Percentiles rank a stretch among this genome's conserved stretches.
These are phyloP conservation scores for Neogobius melanostomus DNA, from an alignment of 2,113 vertebrate genomes.

Conservation along the genomic window DNA sequence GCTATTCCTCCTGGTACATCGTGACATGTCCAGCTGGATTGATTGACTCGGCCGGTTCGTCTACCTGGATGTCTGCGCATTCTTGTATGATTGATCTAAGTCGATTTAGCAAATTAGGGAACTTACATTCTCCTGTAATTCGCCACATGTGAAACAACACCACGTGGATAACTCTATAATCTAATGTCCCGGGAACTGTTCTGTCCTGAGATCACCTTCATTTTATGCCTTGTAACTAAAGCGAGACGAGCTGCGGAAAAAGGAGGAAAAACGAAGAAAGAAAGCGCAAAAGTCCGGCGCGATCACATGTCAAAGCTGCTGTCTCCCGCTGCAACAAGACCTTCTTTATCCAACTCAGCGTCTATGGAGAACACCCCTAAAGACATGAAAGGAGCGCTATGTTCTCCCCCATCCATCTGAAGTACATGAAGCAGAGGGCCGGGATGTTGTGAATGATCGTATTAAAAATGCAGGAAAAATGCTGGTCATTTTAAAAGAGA, in stretches of 20 bases:
- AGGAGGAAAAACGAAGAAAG: background rate
- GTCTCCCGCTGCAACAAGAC: constrained; percentile 38
- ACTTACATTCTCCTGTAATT: background rate
- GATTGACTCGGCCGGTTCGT: too few species aligned
- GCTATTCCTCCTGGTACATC: too few species aligned
- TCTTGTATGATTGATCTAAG: too few species aligned
- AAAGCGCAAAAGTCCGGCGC: background rate
- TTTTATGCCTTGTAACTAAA: constrained; percentile 9
- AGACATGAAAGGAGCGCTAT: constrained; percentile 19
- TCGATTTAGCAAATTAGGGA: background rate
- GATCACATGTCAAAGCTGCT: constrained; percentile 46
- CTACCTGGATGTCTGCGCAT: too few species aligned
- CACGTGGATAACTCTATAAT: constrained; percentile 6
- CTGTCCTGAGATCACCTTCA: constrained; percentile 3
- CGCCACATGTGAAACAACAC: constrained; percentile 1
- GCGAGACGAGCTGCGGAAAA: background rate
- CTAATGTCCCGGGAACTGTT: background rate
- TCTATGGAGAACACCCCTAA: background rate
- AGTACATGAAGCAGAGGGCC: background rate
- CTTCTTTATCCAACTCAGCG: constrained; percentile 37
- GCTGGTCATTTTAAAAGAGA: constrained; percentile 8
- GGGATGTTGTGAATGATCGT: background rate
- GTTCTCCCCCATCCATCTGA: background rate
- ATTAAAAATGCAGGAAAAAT: background rate
- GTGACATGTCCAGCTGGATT: too few species aligned